phyloP scores from a whole-genome alignment of 2,888 invertebrate species.

The Epirrhoe tristata region DNA sequence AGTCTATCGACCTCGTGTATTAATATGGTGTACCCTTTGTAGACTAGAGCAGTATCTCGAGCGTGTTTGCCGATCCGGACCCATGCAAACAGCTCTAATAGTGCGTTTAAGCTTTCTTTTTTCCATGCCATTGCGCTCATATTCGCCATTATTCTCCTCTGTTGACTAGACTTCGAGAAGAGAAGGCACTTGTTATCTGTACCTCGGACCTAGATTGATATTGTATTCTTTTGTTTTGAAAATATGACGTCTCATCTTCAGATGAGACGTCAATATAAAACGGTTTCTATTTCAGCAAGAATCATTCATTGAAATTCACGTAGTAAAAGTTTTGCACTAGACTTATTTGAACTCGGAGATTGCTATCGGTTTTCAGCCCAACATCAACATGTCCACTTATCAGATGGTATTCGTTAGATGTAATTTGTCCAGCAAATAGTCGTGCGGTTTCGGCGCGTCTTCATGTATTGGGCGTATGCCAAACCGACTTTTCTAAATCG shows the following conservation, averaged over 20 bases:
- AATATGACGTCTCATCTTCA: too few relatives aligned
- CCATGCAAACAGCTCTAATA: slow-evolving; percentile 65
- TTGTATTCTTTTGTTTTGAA: slow-evolving; percentile 30
- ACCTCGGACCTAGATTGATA: slow-evolving; percentile 24
- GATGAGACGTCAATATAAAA: slow-evolving; percentile 15
- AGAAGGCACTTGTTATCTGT: slow-evolving; percentile 37
- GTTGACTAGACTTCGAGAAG: slow-evolving; percentile 31
- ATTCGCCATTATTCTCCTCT: slow-evolving; percentile 47
- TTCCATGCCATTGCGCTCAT: slow-evolving; percentile 54
- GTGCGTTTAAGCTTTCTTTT: slow-evolving; percentile 63
- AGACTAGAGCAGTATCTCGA: slow-evolving; percentile 48
- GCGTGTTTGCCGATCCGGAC: slow-evolving; percentile 51
- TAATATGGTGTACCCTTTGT: slow-evolving; percentile 50
- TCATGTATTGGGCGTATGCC: slow-evolving; percentile 43
- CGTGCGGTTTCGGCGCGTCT: slow-evolving; percentile 42
- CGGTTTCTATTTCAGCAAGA: not conserved
- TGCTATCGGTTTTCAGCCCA: slow-evolving; percentile 49
- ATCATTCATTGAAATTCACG: not conserved
- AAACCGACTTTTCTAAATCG: slow-evolving; percentile 40
- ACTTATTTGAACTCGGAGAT: slow-evolving; percentile 47
- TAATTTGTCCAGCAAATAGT: slow-evolving; percentile 60
- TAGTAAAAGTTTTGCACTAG: not conserved
- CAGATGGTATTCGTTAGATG: slow-evolving; percentile 43
- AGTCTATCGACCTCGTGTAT: slow-evolving; percentile 49
- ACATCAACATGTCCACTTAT: slow-evolving; percentile 52